Conservation (phyloP, 2,797 vertebrate species). For the Tadarida brasiliensis region DNA sequence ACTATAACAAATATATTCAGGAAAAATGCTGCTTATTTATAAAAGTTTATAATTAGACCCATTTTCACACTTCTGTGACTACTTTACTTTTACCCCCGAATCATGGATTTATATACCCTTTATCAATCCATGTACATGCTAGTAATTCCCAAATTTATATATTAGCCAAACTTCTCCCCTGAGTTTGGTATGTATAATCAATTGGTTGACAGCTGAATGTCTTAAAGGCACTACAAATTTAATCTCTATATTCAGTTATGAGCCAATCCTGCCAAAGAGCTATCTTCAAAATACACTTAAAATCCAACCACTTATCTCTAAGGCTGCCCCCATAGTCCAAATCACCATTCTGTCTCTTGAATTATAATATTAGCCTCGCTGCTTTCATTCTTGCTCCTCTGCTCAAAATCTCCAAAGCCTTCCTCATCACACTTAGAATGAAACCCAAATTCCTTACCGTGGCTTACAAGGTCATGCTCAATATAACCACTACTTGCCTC, state of each 20-base stretch:
- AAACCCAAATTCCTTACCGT: neutral
- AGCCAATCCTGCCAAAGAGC: neutral
- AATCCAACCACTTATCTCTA: neutral
- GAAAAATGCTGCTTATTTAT: constrained; percentile 37
- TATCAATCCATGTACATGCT: neutral
- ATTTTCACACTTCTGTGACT: constrained; percentile 19
- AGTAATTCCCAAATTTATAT: constrained; percentile 13
- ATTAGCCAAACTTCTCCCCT: neutral
- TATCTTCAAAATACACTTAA: constrained; percentile 38
- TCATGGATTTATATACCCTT: neutral
- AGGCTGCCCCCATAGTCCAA: neutral
- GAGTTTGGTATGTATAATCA: neutral
- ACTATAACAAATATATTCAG: constrained; percentile 40
- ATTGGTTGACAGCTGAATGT: neutral
- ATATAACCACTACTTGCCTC: neutral
- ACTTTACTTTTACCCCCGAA: neutral
- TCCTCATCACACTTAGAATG: constrained; percentile 6
- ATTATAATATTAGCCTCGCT: neutral
- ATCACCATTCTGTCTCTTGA: neutral
- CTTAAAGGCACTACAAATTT: neutral
- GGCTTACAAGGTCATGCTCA: neutral
- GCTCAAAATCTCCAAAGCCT: neutral
- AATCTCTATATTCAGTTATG: neutral
- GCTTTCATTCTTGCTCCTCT: neutral
- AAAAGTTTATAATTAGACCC: constrained; percentile 3